These are phyloP conservation scores for Amphipoea oculea DNA, from an alignment of 2,888 invertebrate species.

Conservation along the genomic window DNA sequence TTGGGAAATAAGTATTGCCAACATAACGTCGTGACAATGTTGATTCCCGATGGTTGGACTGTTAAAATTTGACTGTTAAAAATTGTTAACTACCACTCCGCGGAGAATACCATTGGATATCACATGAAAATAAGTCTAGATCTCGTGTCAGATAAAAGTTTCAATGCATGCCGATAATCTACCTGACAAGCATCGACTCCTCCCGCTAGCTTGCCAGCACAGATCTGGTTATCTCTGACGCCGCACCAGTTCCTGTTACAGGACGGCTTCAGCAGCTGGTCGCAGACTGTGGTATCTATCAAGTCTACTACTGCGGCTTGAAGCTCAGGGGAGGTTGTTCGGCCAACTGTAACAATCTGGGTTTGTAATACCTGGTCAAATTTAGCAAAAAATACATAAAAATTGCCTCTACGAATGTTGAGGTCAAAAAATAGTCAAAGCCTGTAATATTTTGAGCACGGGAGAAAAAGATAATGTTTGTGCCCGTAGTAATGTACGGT, in stretches of 20 bases:
- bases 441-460: neutral
- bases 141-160: neutral
- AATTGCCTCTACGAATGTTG: neutral
- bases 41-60: too few species aligned
- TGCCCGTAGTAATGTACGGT: neutral
- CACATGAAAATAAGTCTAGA: neutral
- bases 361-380: neutral
- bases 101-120: too few species aligned
- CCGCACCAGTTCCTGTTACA: constrained; percentile 79
- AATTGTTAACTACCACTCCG: too few species aligned
- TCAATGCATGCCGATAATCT: neutral
- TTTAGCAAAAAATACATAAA: neutral
- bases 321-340: constrained; percentile 73
- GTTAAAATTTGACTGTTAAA: too few species aligned
- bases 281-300: constrained; percentile 72
- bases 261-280: constrained; percentile 64
- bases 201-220: constrained; percentile 80
- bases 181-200: constrained; percentile 84
- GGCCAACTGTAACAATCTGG: constrained; percentile 61
- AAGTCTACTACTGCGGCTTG: constrained; percentile 77
- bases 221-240: constrained; percentile 76
- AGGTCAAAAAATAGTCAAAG: neutral
- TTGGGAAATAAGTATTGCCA: too few species aligned
- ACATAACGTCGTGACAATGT: too few species aligned
- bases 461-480: neutral